phyloP scores from a whole-genome alignment of 2,113 vertebrate species.

The Brachyistius frenatus region DNA sequence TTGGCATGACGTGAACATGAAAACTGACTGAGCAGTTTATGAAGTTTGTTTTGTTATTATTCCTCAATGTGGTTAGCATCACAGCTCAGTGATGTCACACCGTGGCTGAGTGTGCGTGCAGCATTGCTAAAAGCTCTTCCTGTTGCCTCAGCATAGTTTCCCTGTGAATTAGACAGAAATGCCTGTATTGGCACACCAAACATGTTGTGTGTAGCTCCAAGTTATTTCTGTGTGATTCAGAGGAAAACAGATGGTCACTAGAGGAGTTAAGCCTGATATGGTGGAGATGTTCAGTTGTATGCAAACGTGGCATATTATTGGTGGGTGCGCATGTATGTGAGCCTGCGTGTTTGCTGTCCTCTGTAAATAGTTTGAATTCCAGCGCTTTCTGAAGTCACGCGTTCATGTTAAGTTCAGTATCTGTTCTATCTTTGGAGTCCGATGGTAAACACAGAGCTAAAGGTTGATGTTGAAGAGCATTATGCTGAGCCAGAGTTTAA shows the following conservation, averaged over 20 bases:
- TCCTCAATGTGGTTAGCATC: constrained; percentile 5
- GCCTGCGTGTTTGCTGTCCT: constrained; percentile 35
- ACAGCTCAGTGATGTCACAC: constrained; percentile 47
- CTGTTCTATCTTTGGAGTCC: constrained; percentile 43
- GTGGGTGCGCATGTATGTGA: constrained; percentile 32
- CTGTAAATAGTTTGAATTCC: constrained; percentile 80
- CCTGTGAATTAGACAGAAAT: constrained; percentile 53
- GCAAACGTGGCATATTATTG: constrained; percentile 3
- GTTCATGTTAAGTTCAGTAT: constrained; percentile 63
- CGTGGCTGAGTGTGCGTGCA: background rate
- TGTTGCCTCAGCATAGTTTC: constrained; percentile 65
- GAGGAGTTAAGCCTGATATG: background rate
- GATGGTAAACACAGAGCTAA: constrained; percentile 48
- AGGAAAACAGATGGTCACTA: no score
- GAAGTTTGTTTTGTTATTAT: background rate
- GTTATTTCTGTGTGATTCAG: background rate
- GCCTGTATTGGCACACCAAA: constrained; percentile 46
- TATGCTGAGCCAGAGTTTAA: background rate
- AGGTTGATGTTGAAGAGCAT: background rate
- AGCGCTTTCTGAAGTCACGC: constrained; percentile 54
- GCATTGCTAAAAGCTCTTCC: constrained; percentile 52
- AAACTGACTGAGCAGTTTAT: background rate
- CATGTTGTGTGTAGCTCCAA: background rate
- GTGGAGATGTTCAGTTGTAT: constrained; percentile 6
- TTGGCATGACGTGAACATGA: no score